Evolutionary conservation across 2,888 invertebrate genomes (phyloP), one percentile per base, ranked within the genome.

Genomic region (Andrena bucephala): DNA sequence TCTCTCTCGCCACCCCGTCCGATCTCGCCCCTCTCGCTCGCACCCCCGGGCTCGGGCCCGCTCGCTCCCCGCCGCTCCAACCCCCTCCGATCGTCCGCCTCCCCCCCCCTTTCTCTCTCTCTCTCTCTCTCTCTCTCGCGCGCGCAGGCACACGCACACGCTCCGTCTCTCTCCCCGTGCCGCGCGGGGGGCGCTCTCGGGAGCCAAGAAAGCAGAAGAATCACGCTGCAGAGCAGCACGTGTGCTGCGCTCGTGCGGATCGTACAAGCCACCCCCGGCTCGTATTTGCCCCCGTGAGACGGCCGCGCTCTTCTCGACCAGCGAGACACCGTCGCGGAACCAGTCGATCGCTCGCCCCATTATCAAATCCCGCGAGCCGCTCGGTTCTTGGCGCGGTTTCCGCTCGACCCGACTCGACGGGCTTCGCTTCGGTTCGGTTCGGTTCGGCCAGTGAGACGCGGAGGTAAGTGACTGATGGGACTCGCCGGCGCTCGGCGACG

Each of bases 201-300:
- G 86, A 87, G 73, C 78, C 81, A 77, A 88, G 88, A 81, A 82
- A 81, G 83, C 78, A 79, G 87, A 87, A 82, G 89, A 83, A 80
- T 84, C 85, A 84, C 86, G 84, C 85, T 83, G 85, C 85, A 81
- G 87, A 90, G 86, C 81, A 84, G 90, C 89, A 90, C 87, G 88
- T 86, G 89, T 87, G 83, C 86, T 81, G 84, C 86, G 83, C 81
- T 89, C 89, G 89, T 84, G 83, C 87, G 85, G 88, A 81, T 88
- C 89, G 82, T 77, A 69, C 60, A 73, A 77, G 77, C 70, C 65
- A 78, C 70, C 76, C 62, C 67, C 81, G 60, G 62, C 65, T 33
- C 62, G 42, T 33, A 27, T 57, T 65, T 27, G 20, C 62, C 31
- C 16, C 48, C 24, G 52, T 42, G 63, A n/a, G 29, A 73, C 68